Evolutionary conservation across 2,113 vertebrate species (phyloP).

Genomic region (Salvator merianae): DNA sequence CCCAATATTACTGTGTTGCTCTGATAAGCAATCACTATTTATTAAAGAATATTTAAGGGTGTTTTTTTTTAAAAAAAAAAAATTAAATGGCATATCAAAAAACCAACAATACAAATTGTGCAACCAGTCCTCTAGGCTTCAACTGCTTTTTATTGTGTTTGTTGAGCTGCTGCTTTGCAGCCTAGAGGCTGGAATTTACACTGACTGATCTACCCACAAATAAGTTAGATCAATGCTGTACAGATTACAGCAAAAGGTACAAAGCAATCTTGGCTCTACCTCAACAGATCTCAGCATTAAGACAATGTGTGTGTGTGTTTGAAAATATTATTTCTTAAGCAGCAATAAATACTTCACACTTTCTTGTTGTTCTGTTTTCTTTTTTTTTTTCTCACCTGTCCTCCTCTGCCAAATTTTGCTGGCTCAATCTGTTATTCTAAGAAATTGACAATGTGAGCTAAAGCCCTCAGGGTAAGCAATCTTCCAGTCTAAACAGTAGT

Average conservation of each 20-base stretch:
- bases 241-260: slow-evolving; percentile 51
- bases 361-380: slow-evolving; percentile 12
- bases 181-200: slow-evolving; percentile 61
- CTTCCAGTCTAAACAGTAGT: fast-evolving
- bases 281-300: slow-evolving; percentile 27
- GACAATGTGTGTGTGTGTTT: slow-evolving; percentile 26
- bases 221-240: slow-evolving; percentile 52
- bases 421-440: slow-evolving; percentile 33
- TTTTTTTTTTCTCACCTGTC: slow-evolving; percentile 41
- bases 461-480: slow-evolving; percentile 60
- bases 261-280: slow-evolving; percentile 41
- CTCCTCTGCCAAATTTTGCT: slow-evolving; percentile 39
- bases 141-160: slow-evolving; percentile 62
- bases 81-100: slow-evolving; percentile 42
- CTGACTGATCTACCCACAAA: slow-evolving; percentile 61
- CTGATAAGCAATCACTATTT: slow-evolving; percentile 28
- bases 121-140: slow-evolving; percentile 48
- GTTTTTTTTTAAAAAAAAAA: slow-evolving; percentile 34
- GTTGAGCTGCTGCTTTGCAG: slow-evolving; percentile 48
- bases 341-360: slow-evolving; percentile 24
- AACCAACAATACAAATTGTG: slow-evolving; percentile 53
- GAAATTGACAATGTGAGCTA: slow-evolving; percentile 34
- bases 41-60: slow-evolving; percentile 40
- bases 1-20: slow-evolving; percentile 4
- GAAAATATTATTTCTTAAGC: slow-evolving; percentile 37